Percentiles rank a stretch among this genome's conserved stretches.
Conservation (phyloP, 2,113 vertebrate species). For the Zingel zingel region DNA sequence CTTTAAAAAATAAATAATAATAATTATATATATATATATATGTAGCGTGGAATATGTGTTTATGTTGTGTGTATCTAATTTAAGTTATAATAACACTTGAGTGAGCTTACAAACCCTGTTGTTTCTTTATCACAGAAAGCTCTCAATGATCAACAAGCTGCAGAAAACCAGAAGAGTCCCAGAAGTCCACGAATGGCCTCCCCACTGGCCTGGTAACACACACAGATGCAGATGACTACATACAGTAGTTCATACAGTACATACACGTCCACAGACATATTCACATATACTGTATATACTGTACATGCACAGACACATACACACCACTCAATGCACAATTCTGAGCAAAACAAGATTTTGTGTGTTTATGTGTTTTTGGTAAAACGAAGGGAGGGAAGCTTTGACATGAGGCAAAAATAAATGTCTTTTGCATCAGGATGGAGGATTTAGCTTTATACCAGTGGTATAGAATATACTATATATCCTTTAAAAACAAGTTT, state of each 20-base stretch:
- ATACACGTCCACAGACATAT: neutral
- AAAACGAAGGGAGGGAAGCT: neutral
- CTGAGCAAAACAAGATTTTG: conserved; percentile 32
- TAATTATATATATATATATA: too few relatives aligned
- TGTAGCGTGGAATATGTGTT: too few relatives aligned
- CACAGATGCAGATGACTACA: conserved; percentile 45
- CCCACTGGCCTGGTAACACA: conserved; percentile 92
- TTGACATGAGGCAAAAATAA: conserved; percentile 1
- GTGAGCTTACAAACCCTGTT: neutral
- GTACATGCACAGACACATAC: conserved; percentile 3
- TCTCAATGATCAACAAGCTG: conserved; percentile 88
- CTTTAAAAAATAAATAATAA: too few relatives aligned
- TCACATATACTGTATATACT: neutral
- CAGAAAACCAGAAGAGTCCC: conserved; percentile 85
- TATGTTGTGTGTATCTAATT: too few relatives aligned
- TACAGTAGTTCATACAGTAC: neutral
- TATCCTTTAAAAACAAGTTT: neutral
- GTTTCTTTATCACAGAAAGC: conserved; percentile 85
- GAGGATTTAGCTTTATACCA: conserved; percentile 29
- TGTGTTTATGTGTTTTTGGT: conserved; percentile 14
- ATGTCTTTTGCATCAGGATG: conserved; percentile 26
- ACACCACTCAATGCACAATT: conserved; percentile 13
- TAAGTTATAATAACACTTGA: neutral
- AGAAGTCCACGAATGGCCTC: conserved; percentile 90
- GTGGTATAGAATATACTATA: conserved; percentile 26